These are phyloP conservation scores for Speoplatyrhinus poulsoni DNA, from an alignment of 2,113 vertebrate genomes.

Conservation along the genomic window DNA sequence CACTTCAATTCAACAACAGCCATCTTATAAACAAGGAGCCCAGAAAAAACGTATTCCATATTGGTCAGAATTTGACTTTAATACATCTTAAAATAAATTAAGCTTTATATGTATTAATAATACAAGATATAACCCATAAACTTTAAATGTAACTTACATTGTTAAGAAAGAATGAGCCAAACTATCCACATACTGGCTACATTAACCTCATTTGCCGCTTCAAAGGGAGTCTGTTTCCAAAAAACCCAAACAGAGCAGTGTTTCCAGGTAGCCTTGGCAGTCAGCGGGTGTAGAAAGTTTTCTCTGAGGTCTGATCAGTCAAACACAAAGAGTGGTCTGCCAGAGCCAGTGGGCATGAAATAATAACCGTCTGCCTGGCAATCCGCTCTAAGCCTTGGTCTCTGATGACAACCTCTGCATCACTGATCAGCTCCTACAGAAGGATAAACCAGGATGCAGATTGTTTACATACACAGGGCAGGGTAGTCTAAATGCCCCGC, in stretches of 20 bases:
- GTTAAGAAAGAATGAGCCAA: too few species aligned
- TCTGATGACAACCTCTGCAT: slow-evolving; percentile 35
- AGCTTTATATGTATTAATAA: too few species aligned
- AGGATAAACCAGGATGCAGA: neutral
- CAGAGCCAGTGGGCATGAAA: slow-evolving; percentile 38
- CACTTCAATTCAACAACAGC: too few species aligned
- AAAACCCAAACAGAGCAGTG: neutral
- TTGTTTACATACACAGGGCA: slow-evolving; percentile 19
- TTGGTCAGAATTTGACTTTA: too few species aligned
- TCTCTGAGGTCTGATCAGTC: slow-evolving; percentile 52
- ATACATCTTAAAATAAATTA: too few species aligned
- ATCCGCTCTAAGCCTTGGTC: slow-evolving; percentile 66
- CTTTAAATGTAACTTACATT: too few species aligned
- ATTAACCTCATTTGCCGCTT: neutral
- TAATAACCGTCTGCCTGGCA: slow-evolving; percentile 61
- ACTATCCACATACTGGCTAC: neutral
- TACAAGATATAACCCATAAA: too few species aligned
- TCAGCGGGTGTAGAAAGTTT: slow-evolving; percentile 50
- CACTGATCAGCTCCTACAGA: slow-evolving; percentile 35
- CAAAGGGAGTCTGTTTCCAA: neutral
- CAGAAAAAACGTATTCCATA: too few species aligned
- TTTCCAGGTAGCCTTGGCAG: neutral
- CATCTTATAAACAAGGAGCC: neutral
- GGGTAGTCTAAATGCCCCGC: neutral
- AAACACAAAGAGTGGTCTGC: slow-evolving; percentile 49